Conservation (phyloP, 2,888 invertebrate species). For the Nomada fucata region DNA sequence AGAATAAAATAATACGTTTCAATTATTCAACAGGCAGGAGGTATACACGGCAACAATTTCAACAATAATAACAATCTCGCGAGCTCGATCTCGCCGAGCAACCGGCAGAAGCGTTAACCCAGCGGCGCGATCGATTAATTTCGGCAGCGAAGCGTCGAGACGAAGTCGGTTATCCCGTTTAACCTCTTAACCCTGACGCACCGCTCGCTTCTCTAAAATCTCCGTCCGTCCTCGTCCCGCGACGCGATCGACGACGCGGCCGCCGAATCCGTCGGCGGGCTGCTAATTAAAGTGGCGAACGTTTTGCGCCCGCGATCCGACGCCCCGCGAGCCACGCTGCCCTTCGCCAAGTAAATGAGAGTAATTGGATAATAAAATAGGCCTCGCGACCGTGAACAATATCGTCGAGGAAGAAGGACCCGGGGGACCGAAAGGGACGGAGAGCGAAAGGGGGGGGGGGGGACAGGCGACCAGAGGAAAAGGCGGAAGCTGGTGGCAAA, state of each 20-base stretch:
- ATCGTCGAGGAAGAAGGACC: slow-evolving; percentile 58
- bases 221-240: background rate
- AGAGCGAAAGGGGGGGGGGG: slow-evolving; percentile 2
- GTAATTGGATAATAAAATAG: slow-evolving; percentile 78
- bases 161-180: slow-evolving; percentile 10
- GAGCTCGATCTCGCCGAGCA: background rate
- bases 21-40: too few species aligned
- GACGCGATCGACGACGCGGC: slow-evolving; percentile 29
- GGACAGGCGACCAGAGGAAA: slow-evolving; percentile 39
- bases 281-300: slow-evolving; percentile 73
- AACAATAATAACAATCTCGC: too few species aligned
- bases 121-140: background rate
- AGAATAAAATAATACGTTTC: too few species aligned
- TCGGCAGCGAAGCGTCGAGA: slow-evolving; percentile 1
- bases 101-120: background rate
- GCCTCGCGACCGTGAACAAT: slow-evolving; percentile 70
- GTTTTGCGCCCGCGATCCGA: slow-evolving; percentile 46
- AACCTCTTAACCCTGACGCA: background rate
- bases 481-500: slow-evolving; percentile 66
- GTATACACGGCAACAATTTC: too few species aligned
- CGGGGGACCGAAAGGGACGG: slow-evolving; percentile 20
- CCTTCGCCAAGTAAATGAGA: slow-evolving; percentile 72
- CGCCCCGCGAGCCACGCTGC: slow-evolving; percentile 39
- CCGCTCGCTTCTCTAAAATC: background rate
- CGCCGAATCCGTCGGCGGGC: slow-evolving; percentile 59